A percentile compares a stretch with the other conserved stretches of the same genome.
phyloP scores from a whole-genome alignment of 2,113 vertebrate genomes.

The Hiodon tergisus region DNA sequence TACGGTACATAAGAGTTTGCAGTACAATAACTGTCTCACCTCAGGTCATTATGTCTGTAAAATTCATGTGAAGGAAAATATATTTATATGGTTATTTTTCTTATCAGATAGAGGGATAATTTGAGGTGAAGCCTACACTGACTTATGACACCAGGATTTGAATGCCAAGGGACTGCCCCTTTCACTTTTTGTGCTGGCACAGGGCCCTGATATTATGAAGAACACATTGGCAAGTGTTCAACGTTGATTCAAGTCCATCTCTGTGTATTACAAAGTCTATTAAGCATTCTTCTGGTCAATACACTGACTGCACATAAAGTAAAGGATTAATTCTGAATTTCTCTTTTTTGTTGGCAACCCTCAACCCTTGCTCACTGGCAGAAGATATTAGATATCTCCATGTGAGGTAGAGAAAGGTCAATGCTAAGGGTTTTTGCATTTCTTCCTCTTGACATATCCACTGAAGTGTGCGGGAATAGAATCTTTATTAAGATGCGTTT shows the following conservation, averaged over 20 bases:
- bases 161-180: too few species aligned
- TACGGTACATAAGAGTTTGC: too few species aligned
- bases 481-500: background rate
- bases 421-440: background rate
- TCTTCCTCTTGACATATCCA: background rate
- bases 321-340: constrained; percentile 6
- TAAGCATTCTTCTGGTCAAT: background rate
- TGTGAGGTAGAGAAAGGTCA: background rate
- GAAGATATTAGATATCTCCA: constrained; percentile 5
- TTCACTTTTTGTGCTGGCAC: background rate
- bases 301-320: background rate
- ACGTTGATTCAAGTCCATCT: background rate
- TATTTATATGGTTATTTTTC: too few species aligned
- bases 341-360: background rate
- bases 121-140: too few species aligned
- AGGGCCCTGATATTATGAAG: background rate
- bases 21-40: too few species aligned
- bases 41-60: too few species aligned
- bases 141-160: too few species aligned
- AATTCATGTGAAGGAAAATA: too few species aligned
- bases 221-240: background rate
- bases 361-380: background rate
- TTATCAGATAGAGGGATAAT: too few species aligned
- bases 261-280: background rate
- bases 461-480: constrained; percentile 1